phyloP scores from a whole-genome alignment of 2,797 vertebrate species.

The Euthynnus affinis region DNA sequence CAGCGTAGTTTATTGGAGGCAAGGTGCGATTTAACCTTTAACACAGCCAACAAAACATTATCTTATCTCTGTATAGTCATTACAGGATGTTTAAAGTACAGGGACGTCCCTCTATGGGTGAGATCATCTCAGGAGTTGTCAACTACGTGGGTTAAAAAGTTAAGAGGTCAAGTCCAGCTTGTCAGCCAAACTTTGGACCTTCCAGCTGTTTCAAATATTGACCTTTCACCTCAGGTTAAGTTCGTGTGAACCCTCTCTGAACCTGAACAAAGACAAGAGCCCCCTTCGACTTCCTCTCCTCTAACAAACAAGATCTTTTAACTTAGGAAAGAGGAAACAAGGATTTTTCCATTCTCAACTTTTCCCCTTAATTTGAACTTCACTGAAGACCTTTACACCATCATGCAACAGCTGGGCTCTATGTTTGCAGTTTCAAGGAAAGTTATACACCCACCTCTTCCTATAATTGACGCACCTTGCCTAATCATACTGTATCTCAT shows the following conservation, averaged over 20 bases:
- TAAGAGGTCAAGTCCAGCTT: constrained; percentile 50
- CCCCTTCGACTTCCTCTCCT: not conserved
- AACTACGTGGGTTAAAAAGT: constrained; percentile 21
- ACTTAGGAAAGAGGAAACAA: not conserved
- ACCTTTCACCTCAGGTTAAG: constrained; percentile 45
- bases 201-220: constrained; percentile 16
- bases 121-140: constrained; percentile 23
- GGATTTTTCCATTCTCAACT: not conserved
- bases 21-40: constrained; percentile 66
- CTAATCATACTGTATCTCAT: constrained; percentile 36
- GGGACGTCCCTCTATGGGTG: constrained; percentile 20
- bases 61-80: constrained; percentile 68
- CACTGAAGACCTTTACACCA: not conserved
- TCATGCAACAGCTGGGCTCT: not conserved
- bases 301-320: not conserved
- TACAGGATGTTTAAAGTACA: constrained; percentile 70
- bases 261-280: constrained; percentile 12
- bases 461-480: not conserved
- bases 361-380: not conserved
- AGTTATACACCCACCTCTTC: not conserved
- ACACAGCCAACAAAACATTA: constrained; percentile 57
- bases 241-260: constrained; percentile 28
- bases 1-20: constrained; percentile 37
- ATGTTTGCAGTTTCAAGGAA: constrained; percentile 3
- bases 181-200: constrained; percentile 22